Percentiles rank a stretch among this genome's conserved stretches.
These are phyloP conservation scores for Tokudaia muenninki DNA, from an alignment of 2,797 vertebrate species.

Conservation along the genomic window DNA sequence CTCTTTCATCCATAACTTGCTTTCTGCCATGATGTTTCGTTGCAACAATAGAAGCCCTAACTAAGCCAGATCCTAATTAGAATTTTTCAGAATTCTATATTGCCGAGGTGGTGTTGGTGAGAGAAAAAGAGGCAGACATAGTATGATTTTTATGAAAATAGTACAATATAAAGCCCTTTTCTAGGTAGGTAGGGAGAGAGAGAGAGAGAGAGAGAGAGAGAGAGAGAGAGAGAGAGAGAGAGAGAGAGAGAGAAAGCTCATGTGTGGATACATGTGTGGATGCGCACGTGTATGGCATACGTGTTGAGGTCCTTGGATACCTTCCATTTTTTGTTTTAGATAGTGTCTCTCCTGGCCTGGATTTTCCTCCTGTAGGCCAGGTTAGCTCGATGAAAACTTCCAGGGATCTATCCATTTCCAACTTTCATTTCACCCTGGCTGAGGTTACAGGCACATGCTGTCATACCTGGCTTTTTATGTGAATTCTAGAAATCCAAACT, in stretches of 20 bases:
- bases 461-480: neutral
- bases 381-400: neutral
- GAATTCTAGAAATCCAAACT: neutral
- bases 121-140: neutral
- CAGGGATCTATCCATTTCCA: neutral
- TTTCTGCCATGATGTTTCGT: neutral
- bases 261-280: neutral
- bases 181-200: too few species aligned
- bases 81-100: constrained; percentile 33
- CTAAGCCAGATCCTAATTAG: neutral
- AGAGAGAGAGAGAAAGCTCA: too few species aligned
- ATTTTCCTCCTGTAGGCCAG: neutral
- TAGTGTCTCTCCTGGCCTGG: neutral
- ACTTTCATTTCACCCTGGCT: neutral
- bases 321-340: neutral
- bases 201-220: too few species aligned
- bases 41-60: neutral
- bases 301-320: neutral
- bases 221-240: too few species aligned
- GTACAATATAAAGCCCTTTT: neutral
- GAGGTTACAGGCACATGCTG: neutral
- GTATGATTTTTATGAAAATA: constrained; percentile 6
- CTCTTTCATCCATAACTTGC: neutral
- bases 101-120: neutral
- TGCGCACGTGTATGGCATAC: neutral